Percentiles rank a stretch among this genome's conserved stretches.
Conservation (phyloP, 2,888 invertebrate genomes). For the Gisinianus flammeolus region DNA sequence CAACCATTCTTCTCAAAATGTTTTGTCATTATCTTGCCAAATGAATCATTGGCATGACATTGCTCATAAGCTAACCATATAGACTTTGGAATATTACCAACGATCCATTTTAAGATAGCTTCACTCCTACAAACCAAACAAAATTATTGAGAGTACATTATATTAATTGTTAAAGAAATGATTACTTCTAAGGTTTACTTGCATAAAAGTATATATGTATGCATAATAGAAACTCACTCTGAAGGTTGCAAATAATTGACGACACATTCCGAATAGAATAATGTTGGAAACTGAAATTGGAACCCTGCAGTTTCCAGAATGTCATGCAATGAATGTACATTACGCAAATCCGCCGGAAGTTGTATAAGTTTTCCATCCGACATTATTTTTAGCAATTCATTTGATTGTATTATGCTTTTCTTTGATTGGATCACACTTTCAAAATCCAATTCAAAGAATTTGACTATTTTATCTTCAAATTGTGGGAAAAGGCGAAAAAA, state of each 20-base stretch:
- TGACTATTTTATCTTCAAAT: slow-evolving; percentile 43
- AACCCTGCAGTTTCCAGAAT: slow-evolving; percentile 46
- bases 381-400: slow-evolving; percentile 46
- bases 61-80: slow-evolving; percentile 57
- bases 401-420: slow-evolving; percentile 46
- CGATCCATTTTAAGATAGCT: slow-evolving; percentile 51
- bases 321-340: slow-evolving; percentile 42
- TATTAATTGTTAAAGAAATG: no score
- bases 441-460: slow-evolving; percentile 55
- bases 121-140: slow-evolving; percentile 41
- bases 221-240: slow-evolving; percentile 56
- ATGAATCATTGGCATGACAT: slow-evolving; percentile 53
- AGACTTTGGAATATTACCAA: slow-evolving; percentile 49
- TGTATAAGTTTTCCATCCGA: slow-evolving; percentile 44
- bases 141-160: background rate
- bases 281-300: slow-evolving; percentile 50
- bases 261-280: slow-evolving; percentile 58
- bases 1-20: slow-evolving; percentile 56
- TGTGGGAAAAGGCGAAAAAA: slow-evolving; percentile 54
- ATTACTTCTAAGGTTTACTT: no score
- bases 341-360: slow-evolving; percentile 49
- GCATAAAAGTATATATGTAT: no score
- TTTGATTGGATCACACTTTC: slow-evolving; percentile 50
- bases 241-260: slow-evolving; percentile 54
- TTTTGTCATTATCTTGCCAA: slow-evolving; percentile 55